phyloP scores from a whole-genome alignment of 2,113 vertebrate genomes.

The Podarcis muralis region DNA sequence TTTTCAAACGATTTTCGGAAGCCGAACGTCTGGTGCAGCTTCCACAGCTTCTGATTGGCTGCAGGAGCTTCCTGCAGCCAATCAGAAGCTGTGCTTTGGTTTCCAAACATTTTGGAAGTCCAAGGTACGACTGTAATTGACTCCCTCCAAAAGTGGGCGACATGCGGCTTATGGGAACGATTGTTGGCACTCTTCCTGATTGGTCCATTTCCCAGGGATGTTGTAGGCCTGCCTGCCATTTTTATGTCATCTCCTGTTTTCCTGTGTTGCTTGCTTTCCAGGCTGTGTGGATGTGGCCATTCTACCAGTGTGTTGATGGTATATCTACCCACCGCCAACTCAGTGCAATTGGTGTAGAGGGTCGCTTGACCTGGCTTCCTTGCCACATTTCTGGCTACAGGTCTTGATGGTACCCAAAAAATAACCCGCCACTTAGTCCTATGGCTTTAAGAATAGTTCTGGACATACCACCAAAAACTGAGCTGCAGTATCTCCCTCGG shows the following conservation, averaged over 20 bases:
- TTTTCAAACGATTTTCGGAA: too few relatives aligned
- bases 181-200: neutral
- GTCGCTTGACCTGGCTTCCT: neutral
- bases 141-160: neutral
- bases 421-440: accelerated
- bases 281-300: neutral
- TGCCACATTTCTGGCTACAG: neutral
- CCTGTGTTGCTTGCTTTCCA: neutral
- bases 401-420: accelerated
- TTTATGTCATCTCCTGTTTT: neutral
- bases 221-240: neutral
- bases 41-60: too few relatives aligned
- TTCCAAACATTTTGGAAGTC: too few relatives aligned
- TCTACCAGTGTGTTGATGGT: neutral
- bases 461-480: neutral
- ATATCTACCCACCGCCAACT: too few relatives aligned
- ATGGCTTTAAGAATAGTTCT: neutral
- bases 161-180: neutral
- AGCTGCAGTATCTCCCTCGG: neutral
- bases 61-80: too few relatives aligned
- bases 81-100: too few relatives aligned
- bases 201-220: neutral
- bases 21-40: accelerated
- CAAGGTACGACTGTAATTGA: too few relatives aligned
- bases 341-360: neutral